phyloP scores from a whole-genome alignment of 2,797 vertebrate genomes.

The Sebastes nivosus region DNA sequence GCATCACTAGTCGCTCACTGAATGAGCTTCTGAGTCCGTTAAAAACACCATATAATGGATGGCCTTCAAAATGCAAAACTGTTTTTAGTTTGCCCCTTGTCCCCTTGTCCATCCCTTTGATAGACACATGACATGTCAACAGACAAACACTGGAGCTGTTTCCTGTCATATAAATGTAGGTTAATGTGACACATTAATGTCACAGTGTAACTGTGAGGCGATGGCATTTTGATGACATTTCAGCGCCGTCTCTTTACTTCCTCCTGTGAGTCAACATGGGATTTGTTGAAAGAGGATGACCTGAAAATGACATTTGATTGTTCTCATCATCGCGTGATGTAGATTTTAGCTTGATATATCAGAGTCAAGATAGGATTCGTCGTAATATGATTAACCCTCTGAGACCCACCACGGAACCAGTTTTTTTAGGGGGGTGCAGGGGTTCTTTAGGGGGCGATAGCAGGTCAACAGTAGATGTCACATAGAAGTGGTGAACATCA shows the following conservation, averaged over 20 bases:
- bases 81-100: too few species aligned
- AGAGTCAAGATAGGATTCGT: too few species aligned
- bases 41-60: neutral
- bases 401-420: too few species aligned
- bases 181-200: conserved; percentile 1
- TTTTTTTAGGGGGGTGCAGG: too few species aligned
- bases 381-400: too few species aligned
- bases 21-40: neutral
- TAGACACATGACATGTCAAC: neutral
- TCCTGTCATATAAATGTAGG: neutral
- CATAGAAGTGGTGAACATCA: too few species aligned
- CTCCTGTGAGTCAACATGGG: neutral
- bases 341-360: neutral
- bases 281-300: neutral
- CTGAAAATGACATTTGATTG: neutral
- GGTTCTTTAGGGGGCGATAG: too few species aligned
- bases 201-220: neutral
- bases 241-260: neutral
- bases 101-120: too few species aligned
- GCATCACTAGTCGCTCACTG: neutral
- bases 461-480: too few species aligned
- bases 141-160: neutral
- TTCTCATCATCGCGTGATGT: neutral
- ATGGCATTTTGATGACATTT: conserved; percentile 32
- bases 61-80: neutral